These are phyloP conservation scores for Semnornis frantzii DNA, from an alignment of 2,113 vertebrate genomes.

Conservation along the genomic window DNA sequence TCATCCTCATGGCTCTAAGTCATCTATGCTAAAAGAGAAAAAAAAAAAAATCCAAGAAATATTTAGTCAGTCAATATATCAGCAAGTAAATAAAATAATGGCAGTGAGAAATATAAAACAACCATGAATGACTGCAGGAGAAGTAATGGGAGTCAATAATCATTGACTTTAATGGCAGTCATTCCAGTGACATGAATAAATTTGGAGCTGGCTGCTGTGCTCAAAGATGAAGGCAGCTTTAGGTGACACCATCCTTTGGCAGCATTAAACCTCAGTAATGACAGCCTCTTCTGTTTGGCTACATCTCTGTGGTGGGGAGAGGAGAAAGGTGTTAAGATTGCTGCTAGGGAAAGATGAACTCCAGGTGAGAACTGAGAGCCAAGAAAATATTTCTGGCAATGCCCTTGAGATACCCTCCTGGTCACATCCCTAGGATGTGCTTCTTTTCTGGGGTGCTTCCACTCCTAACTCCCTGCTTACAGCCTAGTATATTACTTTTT, in stretches of 20 bases:
- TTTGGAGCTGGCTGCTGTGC: neutral
- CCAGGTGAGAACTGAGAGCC: neutral
- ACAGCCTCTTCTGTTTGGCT: neutral
- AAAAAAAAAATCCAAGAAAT: neutral
- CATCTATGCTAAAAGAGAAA: neutral
- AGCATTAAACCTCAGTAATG: neutral
- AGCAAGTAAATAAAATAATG: constrained; percentile 9
- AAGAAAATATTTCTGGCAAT: neutral
- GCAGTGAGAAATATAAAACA: neutral
- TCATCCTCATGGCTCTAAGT: too few relatives aligned
- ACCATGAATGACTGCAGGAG: neutral
- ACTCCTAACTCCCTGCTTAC: neutral
- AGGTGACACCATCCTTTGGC: neutral
- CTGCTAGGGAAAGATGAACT: neutral
- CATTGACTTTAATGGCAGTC: neutral
- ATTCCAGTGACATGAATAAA: constrained; percentile 1
- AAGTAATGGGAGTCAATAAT: neutral
- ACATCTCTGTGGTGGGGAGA: neutral
- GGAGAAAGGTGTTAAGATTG: neutral
- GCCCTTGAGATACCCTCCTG: constrained; percentile 52
- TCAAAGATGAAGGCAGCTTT: neutral
- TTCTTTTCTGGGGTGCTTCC: neutral
- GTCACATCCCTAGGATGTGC: neutral
- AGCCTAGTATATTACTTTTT: neutral
- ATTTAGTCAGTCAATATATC: neutral